Percentiles rank a stretch among this genome's conserved stretches.
These are phyloP conservation scores for Monomorium pharaonis DNA, from an alignment of 1,140 invertebrate genomes.

Conservation along the genomic window DNA sequence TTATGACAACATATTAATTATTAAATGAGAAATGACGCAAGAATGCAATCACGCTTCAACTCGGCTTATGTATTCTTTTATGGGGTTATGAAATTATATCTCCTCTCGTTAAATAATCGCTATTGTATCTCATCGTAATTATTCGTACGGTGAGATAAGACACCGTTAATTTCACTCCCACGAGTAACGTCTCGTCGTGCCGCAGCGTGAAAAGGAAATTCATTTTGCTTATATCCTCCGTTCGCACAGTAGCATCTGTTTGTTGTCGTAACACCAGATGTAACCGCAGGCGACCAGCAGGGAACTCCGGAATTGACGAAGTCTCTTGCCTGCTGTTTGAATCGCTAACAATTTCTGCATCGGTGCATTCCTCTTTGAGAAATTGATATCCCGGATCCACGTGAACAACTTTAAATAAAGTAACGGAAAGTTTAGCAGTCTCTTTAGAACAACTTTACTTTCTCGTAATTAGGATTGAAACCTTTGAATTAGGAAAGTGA, in stretches of 20 bases:
- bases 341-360: not conserved
- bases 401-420: not conserved
- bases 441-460: not conserved
- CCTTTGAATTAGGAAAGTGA: not conserved
- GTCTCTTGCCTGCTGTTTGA: not conserved
- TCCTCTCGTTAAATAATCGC: conserved; percentile 48
- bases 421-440: not conserved
- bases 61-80: conserved; percentile 23
- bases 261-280: conserved; percentile 35
- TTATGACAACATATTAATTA: conserved; percentile 51
- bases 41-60: conserved; percentile 13
- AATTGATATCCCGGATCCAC: not conserved
- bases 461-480: not conserved
- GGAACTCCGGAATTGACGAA: not conserved
- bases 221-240: not conserved
- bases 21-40: conserved; percentile 64
- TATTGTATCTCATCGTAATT: conserved; percentile 46
- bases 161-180: conserved; percentile 53
- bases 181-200: conserved; percentile 11
- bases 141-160: conserved; percentile 26
- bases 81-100: conserved; percentile 61
- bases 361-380: not conserved
- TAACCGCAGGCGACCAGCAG: conserved; percentile 3
- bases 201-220: conserved; percentile 45
- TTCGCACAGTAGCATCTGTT: conserved; percentile 39